phyloP scores from a whole-genome alignment of 2,888 invertebrate genomes.

The Seira ritae region DNA sequence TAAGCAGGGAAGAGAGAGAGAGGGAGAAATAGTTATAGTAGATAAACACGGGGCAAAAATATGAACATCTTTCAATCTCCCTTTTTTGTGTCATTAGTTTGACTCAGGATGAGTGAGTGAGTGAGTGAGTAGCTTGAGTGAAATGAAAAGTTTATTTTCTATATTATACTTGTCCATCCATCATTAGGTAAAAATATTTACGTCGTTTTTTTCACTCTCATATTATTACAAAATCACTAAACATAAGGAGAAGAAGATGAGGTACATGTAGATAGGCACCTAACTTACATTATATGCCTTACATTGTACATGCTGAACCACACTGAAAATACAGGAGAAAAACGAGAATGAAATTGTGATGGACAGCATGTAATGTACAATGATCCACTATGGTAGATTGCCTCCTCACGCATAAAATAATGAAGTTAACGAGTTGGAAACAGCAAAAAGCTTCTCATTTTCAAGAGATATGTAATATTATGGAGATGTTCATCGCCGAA shows the following conservation, averaged over 20 bases:
- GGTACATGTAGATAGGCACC: no score
- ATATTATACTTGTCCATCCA: not conserved
- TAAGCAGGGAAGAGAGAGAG: no score
- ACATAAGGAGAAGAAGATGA: not conserved
- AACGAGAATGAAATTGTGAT: not conserved
- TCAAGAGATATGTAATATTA: not conserved
- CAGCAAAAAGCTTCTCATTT: conserved; percentile 3
- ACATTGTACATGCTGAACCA: no score
- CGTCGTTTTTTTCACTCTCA: not conserved
- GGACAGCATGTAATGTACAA: not conserved
- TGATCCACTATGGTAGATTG: not conserved
- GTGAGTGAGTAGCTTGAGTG: no score
- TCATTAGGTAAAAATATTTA: not conserved
- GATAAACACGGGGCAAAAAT: not conserved
- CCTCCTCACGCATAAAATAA: conserved; percentile 34
- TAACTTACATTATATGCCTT: no score
- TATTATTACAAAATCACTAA: not conserved
- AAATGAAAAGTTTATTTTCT: not conserved
- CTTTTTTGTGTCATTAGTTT: not conserved
- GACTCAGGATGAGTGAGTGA: not conserved
- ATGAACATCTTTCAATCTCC: not conserved
- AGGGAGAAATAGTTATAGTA: not conserved
- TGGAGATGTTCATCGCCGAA: not conserved
- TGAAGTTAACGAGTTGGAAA: conserved; percentile 34
- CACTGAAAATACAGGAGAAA: no score